A percentile compares a stretch with the other conserved stretches of the same genome.
These are phyloP conservation scores for Muricea muricata DNA, from an alignment of 92 coral and sea anemone genomes.

Conservation along the genomic window DNA sequence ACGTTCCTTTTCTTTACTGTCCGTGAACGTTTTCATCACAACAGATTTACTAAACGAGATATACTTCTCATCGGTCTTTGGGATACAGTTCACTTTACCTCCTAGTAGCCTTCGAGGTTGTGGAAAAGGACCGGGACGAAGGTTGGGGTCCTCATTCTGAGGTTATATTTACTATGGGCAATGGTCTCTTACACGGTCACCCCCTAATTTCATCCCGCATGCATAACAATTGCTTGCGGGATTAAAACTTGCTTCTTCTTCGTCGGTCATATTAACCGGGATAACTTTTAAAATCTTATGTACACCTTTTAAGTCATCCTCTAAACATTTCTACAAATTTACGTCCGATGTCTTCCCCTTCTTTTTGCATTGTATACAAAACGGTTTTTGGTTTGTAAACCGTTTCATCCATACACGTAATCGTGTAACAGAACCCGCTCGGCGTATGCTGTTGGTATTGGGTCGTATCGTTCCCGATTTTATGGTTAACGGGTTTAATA, in stretches of 20 bases:
- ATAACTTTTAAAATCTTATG: background rate
- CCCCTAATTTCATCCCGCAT: background rate
- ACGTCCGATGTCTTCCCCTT: background rate
- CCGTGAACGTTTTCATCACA: background rate
- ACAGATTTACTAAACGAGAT: background rate
- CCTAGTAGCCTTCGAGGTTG: conserved; percentile 31
- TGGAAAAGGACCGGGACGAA: conserved; percentile 57
- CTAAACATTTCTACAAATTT: background rate
- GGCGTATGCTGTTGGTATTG: no score
- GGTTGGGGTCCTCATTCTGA: conserved; percentile 1
- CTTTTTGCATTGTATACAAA: background rate
- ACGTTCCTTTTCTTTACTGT: no score
- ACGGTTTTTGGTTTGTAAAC: background rate
- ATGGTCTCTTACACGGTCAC: background rate
- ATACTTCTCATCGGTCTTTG: background rate
- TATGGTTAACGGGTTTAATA: no score
- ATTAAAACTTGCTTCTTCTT: background rate
- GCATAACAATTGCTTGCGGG: background rate
- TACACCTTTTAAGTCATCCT: background rate
- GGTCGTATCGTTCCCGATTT: no score
- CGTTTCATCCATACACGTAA: background rate
- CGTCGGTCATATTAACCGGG: background rate
- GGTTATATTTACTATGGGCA: conserved; percentile 3
- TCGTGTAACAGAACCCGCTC: background rate
- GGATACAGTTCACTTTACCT: background rate